Evolutionary conservation across 2,797 vertebrate genomes (phyloP).

Genomic region (Acipenser transmontanus): DNA sequence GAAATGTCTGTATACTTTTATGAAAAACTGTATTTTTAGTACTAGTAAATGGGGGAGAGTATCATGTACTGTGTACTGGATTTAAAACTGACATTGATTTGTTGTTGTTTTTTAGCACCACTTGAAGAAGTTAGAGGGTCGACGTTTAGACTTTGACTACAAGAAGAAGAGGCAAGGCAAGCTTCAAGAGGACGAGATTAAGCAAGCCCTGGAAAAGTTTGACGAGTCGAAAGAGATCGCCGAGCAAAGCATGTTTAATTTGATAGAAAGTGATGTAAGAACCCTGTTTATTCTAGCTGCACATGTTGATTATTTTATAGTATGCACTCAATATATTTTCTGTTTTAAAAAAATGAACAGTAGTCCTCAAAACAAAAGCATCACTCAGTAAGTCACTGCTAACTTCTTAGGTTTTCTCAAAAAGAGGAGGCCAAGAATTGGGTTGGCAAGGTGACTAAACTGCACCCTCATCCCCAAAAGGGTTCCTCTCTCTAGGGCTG

Average conservation of each 20-base stretch:
- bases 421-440: no score
- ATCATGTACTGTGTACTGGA: no score
- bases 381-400: no score
- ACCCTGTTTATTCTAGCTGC: not conserved
- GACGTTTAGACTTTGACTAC: slow-evolving; percentile 95
- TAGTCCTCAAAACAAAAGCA: no score
- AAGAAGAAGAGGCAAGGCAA: slow-evolving; percentile 98
- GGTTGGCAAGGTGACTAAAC: no score
- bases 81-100: not conserved
- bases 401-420: no score
- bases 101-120: slow-evolving; percentile 71
- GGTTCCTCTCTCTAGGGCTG: no score
- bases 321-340: not conserved
- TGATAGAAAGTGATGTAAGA: slow-evolving; percentile 91
- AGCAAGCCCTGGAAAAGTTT: slow-evolving; percentile 92
- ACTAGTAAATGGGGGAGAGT: no score
- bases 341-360: no score
- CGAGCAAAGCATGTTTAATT: slow-evolving; percentile 96
- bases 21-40: no score
- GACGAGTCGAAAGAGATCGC: slow-evolving; percentile 96
- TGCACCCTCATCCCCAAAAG: no score
- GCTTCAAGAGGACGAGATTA: slow-evolving; percentile 87
- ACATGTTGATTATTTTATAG: not conserved
- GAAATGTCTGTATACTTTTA: no score
- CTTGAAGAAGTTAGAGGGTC: slow-evolving; percentile 90